Conservation (phyloP, 2,888 invertebrate species). For the Rhyacophila evoluta region DNA sequence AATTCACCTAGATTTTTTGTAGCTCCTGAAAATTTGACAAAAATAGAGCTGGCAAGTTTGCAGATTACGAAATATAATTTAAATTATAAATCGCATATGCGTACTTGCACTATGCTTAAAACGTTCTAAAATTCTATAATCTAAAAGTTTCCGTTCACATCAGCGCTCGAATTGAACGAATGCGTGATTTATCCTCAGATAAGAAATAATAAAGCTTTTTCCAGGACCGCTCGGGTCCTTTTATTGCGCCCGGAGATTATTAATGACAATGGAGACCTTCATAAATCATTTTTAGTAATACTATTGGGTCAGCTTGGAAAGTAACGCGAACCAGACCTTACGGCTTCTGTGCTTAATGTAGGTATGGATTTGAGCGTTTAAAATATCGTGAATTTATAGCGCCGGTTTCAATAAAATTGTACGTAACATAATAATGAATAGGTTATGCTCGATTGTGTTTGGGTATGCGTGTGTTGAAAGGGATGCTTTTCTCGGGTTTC, state of each 20-base stretch:
- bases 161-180: not conserved
- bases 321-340: not conserved
- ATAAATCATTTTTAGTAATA: slow-evolving; percentile 14
- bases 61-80: no score
- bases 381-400: not conserved
- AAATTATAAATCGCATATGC: not conserved
- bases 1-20: no score
- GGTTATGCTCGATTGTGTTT: no score
- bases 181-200: not conserved
- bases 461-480: no score
- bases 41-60: no score
- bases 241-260: slow-evolving; percentile 20
- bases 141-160: not conserved
- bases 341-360: not conserved
- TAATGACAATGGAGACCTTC: slow-evolving; percentile 17
- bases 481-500: no score
- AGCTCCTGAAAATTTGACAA: no score
- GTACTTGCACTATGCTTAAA: not conserved
- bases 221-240: not conserved
- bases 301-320: slow-evolving; percentile 1
- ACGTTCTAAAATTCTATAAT: not conserved
- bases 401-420: not conserved
- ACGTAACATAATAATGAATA: not conserved
- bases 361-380: not conserved
- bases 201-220: slow-evolving; percentile 24